Conservation (phyloP, 64 coral and sea anemone genomes). For the Acropora yongei region DNA sequence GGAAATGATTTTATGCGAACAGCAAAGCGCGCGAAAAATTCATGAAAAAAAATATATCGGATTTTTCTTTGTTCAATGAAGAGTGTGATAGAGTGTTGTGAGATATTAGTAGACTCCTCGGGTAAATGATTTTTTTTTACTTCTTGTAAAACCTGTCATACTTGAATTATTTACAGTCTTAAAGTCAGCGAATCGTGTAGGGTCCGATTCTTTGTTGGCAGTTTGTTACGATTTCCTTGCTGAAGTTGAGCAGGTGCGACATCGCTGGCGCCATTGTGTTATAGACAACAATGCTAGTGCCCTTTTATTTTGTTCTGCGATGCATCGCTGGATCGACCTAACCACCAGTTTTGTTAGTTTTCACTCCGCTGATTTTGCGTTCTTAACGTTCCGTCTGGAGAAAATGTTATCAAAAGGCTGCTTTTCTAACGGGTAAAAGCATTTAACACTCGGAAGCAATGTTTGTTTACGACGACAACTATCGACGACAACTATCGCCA, state of each 20-base stretch:
- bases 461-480: not conserved
- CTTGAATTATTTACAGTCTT: conserved; percentile 17
- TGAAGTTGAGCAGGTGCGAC: conserved; percentile 27
- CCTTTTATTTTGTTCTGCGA: conserved; percentile 10
- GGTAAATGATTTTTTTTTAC: not conserved
- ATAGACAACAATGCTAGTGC: conserved; percentile 37
- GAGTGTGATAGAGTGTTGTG: not conserved
- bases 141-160: not conserved
- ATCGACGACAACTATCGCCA: too few relatives aligned
- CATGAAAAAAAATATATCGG: not conserved
- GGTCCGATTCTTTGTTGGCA: conserved; percentile 8
- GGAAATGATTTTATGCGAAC: not conserved
- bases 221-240: conserved; percentile 30
- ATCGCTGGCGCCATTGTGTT: conserved; percentile 44
- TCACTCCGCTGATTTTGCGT: conserved; percentile 31
- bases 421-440: not conserved
- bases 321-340: not conserved
- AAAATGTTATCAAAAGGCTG: not conserved
- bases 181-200: conserved; percentile 40
- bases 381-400: not conserved
- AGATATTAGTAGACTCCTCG: not conserved
- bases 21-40: not conserved
- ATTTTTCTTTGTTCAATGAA: not conserved
- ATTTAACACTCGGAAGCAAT: not conserved
- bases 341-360: conserved; percentile 19